phyloP scores from a whole-genome alignment of 2,113 vertebrate species.

The Phocoena sinus region DNA sequence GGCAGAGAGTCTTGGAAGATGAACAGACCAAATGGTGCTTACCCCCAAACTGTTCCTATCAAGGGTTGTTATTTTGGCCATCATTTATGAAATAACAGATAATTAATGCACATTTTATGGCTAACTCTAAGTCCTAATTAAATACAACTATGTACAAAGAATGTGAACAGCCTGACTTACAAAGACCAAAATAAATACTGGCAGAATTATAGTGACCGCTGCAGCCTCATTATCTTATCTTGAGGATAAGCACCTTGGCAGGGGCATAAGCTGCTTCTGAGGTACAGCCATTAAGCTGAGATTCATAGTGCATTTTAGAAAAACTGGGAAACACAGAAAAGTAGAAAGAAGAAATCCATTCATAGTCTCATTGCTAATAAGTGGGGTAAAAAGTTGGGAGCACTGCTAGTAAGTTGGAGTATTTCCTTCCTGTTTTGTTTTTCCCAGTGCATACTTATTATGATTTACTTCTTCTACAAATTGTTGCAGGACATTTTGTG shows the following conservation, averaged over 20 bases:
- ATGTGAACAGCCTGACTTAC: conserved; percentile 69
- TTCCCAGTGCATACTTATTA: neutral
- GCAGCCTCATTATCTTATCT: conserved; percentile 42
- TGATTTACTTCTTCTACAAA: neutral
- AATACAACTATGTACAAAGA: conserved; percentile 81
- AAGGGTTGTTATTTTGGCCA: conserved; percentile 76
- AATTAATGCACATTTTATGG: conserved; percentile 79
- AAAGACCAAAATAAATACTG: conserved; percentile 68
- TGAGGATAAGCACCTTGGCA: conserved; percentile 46
- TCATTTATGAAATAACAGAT: conserved; percentile 77
- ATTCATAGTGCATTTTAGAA: neutral
- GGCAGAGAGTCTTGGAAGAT: conserved; percentile 67
- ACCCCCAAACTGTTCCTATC: conserved; percentile 68
- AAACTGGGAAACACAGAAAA: neutral
- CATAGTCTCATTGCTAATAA: neutral
- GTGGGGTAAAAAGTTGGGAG: neutral
- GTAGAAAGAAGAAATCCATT: neutral
- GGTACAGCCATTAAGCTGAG: neutral
- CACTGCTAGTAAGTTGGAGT: neutral
- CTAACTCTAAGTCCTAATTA: conserved; percentile 78
- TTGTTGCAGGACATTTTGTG: neutral
- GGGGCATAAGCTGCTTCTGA: neutral
- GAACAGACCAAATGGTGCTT: conserved; percentile 69
- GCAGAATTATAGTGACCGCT: conserved; percentile 56
- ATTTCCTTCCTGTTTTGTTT: neutral